Conservation (phyloP, 2,113 vertebrate genomes). For the Channa maculata region DNA sequence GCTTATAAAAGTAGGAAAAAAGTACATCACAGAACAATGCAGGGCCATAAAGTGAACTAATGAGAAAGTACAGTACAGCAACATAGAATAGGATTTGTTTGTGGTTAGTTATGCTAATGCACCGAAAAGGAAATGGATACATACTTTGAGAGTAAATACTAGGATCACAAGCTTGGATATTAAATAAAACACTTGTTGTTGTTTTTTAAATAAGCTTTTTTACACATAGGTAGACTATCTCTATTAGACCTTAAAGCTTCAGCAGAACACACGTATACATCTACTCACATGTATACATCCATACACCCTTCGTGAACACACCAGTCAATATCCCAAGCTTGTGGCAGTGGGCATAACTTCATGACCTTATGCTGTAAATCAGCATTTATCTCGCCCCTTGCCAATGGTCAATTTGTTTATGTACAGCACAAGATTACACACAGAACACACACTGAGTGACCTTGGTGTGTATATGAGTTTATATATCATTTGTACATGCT, state of each 20-base stretch:
- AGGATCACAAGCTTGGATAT: not conserved
- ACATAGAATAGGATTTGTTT: slow-evolving; percentile 38
- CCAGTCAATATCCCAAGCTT: slow-evolving; percentile 34
- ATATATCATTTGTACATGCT: slow-evolving; percentile 50
- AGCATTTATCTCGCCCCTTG: slow-evolving; percentile 29
- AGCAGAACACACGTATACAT: slow-evolving; percentile 2
- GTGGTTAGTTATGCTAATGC: slow-evolving; percentile 26
- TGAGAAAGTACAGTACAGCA: slow-evolving; percentile 33
- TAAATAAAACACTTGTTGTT: too few species aligned
- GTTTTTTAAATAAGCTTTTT: too few species aligned
- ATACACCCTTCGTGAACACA: not conserved
- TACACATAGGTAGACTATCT: not conserved
- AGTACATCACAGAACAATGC: slow-evolving; percentile 41
- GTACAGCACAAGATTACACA: slow-evolving; percentile 11
- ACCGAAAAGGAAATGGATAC: slow-evolving; percentile 31
- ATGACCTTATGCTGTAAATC: slow-evolving; percentile 48
- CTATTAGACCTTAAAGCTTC: not conserved
- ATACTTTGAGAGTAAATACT: slow-evolving; percentile 8
- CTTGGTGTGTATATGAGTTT: slow-evolving; percentile 40
- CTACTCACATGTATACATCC: not conserved
- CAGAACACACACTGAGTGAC: slow-evolving; percentile 42
- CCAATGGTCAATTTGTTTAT: slow-evolving; percentile 44
- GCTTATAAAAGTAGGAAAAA: slow-evolving; percentile 35
- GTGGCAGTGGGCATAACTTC: slow-evolving; percentile 28
- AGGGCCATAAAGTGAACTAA: slow-evolving; percentile 43